Percentiles rank a stretch among this genome's conserved stretches.
Conservation (phyloP, 1,140 invertebrate genomes). For the Trichomalopsis sarcophagae region DNA sequence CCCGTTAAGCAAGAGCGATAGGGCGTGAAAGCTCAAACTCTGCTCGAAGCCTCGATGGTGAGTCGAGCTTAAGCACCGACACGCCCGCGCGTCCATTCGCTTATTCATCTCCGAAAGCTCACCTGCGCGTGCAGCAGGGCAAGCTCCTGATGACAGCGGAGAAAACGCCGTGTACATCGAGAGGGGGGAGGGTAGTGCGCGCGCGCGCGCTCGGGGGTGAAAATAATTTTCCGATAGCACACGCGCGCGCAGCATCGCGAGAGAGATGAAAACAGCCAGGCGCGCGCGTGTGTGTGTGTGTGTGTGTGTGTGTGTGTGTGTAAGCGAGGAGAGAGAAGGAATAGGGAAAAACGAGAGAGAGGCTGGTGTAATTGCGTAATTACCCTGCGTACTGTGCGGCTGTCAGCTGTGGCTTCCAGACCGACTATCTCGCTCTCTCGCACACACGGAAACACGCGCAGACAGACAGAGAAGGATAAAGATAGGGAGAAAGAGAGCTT, state of each 20-base stretch:
- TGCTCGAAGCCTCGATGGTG: too few species aligned
- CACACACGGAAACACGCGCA: not conserved
- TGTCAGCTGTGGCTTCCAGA: not conserved
- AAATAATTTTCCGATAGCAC: slow-evolving; percentile 33
- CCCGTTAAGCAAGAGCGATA: too few species aligned
- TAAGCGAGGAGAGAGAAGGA: not conserved
- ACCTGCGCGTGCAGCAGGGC: too few species aligned
- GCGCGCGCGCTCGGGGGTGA: not conserved
- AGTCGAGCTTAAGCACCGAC: too few species aligned
- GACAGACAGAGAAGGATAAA: not conserved
- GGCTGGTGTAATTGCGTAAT: too few species aligned
- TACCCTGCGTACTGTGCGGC: too few species aligned
- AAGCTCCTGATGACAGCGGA: too few species aligned
- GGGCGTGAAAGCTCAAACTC: too few species aligned
- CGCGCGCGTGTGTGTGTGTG: not conserved
- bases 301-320: too few species aligned
- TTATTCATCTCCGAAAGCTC: too few species aligned
- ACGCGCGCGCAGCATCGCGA: not conserved
- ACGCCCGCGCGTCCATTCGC: too few species aligned
- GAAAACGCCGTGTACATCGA: not conserved
- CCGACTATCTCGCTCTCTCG: not conserved
- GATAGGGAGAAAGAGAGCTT: not conserved
- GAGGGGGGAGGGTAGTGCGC: too few species aligned
- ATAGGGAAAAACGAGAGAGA: not conserved
- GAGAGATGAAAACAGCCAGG: not conserved